Percentiles rank a stretch among this genome's conserved stretches.
Evolutionary conservation across 1,140 invertebrate genomes (phyloP).

Genomic region (Ridgeia piscesae): DNA sequence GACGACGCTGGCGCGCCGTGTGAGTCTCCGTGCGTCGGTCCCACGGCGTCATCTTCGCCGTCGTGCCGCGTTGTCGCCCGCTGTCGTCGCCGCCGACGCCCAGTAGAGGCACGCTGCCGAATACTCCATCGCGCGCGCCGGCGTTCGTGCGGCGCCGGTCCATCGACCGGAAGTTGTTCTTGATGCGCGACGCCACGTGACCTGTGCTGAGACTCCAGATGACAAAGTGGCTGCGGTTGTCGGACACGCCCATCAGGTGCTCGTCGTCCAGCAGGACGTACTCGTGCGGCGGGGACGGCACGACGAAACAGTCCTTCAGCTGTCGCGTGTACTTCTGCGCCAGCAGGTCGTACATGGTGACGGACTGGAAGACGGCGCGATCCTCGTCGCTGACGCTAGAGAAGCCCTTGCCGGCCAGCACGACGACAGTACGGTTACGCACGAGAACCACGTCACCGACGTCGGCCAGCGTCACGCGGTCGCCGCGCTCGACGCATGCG

Average conservation of each 20-base stretch:
- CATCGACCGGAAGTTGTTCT: conserved; percentile 41
- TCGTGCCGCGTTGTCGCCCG: conserved; percentile 24
- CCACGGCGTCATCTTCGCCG: conserved; percentile 50
- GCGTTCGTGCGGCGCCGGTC: conserved; percentile 32
- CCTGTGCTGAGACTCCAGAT: conserved; percentile 44
- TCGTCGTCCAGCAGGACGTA: conserved; percentile 50
- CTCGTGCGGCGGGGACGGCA: conserved; percentile 50
- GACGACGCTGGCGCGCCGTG: conserved; percentile 38
- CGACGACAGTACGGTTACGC: conserved; percentile 45
- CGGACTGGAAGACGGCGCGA: conserved; percentile 48
- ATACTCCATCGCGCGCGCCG: background rate
- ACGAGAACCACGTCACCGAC: conserved; percentile 47
- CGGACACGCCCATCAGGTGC: conserved; percentile 48
- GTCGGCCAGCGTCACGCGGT: conserved; percentile 47
- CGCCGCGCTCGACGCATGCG: conserved; percentile 43
- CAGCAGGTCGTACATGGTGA: conserved; percentile 49
- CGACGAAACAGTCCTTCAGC: conserved; percentile 48
- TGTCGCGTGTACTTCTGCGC: conserved; percentile 45
- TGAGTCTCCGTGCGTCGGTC: conserved; percentile 45
- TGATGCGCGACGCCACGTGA: conserved; percentile 45
- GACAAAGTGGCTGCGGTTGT: conserved; percentile 50
- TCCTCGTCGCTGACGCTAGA: conserved; percentile 41
- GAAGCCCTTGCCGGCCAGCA: conserved; percentile 50
- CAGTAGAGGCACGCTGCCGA: background rate
- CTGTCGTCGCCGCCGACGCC: background rate